Base-by-base conservation (phyloP, 2,113 vertebrate species). In the Lamprotornis superbus region DNA sequence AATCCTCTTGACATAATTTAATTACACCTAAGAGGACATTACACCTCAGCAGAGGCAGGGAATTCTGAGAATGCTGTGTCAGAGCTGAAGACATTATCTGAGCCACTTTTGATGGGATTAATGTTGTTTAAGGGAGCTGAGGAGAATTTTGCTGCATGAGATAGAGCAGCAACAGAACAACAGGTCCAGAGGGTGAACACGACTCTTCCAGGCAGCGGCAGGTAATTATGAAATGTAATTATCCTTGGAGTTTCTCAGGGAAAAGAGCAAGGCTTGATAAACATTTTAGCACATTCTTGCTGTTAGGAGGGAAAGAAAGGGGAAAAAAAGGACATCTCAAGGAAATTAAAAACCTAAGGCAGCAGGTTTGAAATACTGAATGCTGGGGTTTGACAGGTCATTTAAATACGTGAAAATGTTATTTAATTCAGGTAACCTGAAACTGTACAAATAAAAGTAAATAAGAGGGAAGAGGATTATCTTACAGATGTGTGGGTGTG, bases 141-240 rank as follows among this genome's bases (percentile, higher is more conserved):
- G 86, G 78, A 93, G 68, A 79, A 92, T 68, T 88, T 76, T 91
- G 30, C 88, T 57, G 69, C 89, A 33, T 14, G 11, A 97, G 94
- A 83, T 42, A 56, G 89, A 93, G 40, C 11, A 90, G 82, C 76
- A 91, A 52, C 39, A 79, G 55, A 94, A 91, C 85, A 97, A 94
- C 88, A 97, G 94, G 87, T 96, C 94, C 96, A 80, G 56, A 89
- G 97, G 90, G 94, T 90, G 91, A 97, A 89, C 80, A 73, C 83
- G 21, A 87, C 91, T 96, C 69, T 95, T 88, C 46, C 21, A 93
- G 53, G 77, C 17, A 31, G 95, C 30, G 5, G 94, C 3, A 12
- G 95, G 68, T 97, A 97, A 97, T 98, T 98, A 96, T 21, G 96
- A 92, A 97, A 94, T 90, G 90, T 95, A 98, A 98, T 97, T 97